Evolutionary conservation across 2,113 vertebrate genomes (phyloP), one percentile per base, ranked within the genome.

Genomic region (Ornithorhynchus anatinus): DNA sequence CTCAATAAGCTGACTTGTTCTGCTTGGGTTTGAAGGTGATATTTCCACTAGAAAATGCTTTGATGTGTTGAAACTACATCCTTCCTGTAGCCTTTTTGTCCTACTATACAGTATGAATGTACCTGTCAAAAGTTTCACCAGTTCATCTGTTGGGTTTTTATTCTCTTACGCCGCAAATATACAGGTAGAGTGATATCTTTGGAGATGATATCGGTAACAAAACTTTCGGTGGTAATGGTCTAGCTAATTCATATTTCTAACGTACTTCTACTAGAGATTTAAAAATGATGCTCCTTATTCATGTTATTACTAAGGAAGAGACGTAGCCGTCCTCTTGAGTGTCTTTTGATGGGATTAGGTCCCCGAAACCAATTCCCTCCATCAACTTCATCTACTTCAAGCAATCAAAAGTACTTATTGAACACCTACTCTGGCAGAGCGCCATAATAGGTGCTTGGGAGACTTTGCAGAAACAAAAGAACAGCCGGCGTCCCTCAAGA

Each of bases 1-100:
- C 53, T 75, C 58, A 50, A 70, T 65, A 81, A 50, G 42, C 64
- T 75, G 0, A 77, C 59, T 81, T 63, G 48, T 59, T 64, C 16
- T 83, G 77, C 81, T 84, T 64, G 58, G 75, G 69, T 86, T 86
- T 79, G 59, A 58, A 8, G 40, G 82, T 82, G 50, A 72, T 75
- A 69, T 59, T 38, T 64, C 53, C 60, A 23, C 38, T 51, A 64
- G 5, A 14, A 39, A 53, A 65, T 77, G 64, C 69, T 75, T 53
- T 0, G 0, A 65, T 81, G 77, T 79, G 66, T 84, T 72, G 75
- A 77, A 82, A 64, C 72, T 1, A 0, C 48, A 72, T 56, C 47
- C 45, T 80, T 56, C 32, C 67, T 69, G 20, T 69, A 47, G 27
- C 72, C 73, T 72, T 82, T 65, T 39, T 62, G 22, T 37, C 17